Percentiles rank a stretch among this genome's conserved stretches.
Evolutionary conservation across 2,888 invertebrate species (phyloP).

Genomic region (Crematogaster levior): DNA sequence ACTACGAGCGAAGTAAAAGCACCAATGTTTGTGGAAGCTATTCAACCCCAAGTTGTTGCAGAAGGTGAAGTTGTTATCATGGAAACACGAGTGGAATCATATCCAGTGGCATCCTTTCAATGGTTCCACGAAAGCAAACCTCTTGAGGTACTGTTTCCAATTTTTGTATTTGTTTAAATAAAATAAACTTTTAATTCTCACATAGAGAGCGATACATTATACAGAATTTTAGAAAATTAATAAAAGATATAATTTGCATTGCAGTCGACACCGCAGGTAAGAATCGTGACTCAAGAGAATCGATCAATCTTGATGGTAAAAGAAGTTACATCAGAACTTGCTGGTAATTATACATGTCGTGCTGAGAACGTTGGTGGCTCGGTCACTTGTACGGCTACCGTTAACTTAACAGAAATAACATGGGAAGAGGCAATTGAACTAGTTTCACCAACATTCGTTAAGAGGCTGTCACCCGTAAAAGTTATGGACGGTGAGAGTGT

Average conservation of each 20-base stretch:
- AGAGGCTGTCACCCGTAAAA: constrained; percentile 90
- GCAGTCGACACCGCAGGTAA: constrained; percentile 89
- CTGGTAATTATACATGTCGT: constrained; percentile 93
- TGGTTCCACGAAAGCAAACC: constrained; percentile 94
- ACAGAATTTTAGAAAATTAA: not conserved
- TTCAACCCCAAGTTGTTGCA: constrained; percentile 90
- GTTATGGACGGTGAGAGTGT: constrained; percentile 97
- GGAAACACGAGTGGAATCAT: constrained; percentile 92
- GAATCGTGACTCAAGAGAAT: constrained; percentile 92
- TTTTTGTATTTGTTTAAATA: not conserved
- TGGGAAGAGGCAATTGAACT: constrained; percentile 88
- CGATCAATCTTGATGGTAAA: constrained; percentile 93
- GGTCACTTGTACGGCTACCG: constrained; percentile 93
- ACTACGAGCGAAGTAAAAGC: constrained; percentile 88
- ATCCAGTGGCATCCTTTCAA: constrained; percentile 93
- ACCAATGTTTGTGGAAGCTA: constrained; percentile 91
- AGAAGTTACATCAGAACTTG: constrained; percentile 89
- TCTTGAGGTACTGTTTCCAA: constrained; percentile 86
- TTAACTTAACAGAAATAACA: constrained; percentile 88
- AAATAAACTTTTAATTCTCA: constrained; percentile 13
- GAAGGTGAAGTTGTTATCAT: constrained; percentile 92
- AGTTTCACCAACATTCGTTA: constrained; percentile 92
- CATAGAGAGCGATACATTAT: not conserved
- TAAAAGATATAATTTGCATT: constrained; percentile 46
- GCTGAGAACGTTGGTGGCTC: constrained; percentile 96